Evolutionary conservation across 2,797 vertebrate genomes (phyloP).

Genomic region (Rhinoraja longicauda): DNA sequence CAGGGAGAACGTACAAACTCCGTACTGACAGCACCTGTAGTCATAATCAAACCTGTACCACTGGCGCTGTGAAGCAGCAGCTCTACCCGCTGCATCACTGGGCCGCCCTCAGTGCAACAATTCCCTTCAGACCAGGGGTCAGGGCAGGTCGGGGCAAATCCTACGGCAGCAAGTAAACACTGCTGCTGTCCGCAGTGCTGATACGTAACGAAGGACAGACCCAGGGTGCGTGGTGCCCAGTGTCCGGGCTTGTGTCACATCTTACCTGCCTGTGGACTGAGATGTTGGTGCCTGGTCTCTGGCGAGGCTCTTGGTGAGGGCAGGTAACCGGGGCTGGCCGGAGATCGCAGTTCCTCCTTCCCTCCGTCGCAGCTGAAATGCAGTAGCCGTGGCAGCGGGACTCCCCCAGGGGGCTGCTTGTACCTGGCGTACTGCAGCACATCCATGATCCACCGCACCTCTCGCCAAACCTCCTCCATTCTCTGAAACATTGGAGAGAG

Average conservation of each 20-base stretch:
- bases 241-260: too few relatives aligned
- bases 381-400: slow-evolving; percentile 72
- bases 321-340: slow-evolving; percentile 71
- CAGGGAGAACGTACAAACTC: too few relatives aligned
- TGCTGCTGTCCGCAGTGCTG: too few relatives aligned
- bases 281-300: slow-evolving; percentile 64
- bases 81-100: too few relatives aligned
- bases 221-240: not conserved
- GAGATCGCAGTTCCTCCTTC: slow-evolving; percentile 62
- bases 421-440: slow-evolving; percentile 81
- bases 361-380: slow-evolving; percentile 58
- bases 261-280: slow-evolving; percentile 59
- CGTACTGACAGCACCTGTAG: too few relatives aligned
- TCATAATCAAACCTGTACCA: too few relatives aligned
- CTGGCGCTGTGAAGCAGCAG: too few relatives aligned
- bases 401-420: slow-evolving; percentile 75
- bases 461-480: slow-evolving; percentile 87
- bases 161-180: too few relatives aligned
- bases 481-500: slow-evolving; percentile 57
- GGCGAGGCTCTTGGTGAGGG: slow-evolving; percentile 76
- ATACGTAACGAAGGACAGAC: slow-evolving; percentile 3
- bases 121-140: too few relatives aligned
- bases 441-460: slow-evolving; percentile 86
- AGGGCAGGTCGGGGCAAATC: not conserved
- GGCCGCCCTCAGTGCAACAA: too few relatives aligned